phyloP scores from a whole-genome alignment of 2,113 vertebrate species.

The Redunca redunca region DNA sequence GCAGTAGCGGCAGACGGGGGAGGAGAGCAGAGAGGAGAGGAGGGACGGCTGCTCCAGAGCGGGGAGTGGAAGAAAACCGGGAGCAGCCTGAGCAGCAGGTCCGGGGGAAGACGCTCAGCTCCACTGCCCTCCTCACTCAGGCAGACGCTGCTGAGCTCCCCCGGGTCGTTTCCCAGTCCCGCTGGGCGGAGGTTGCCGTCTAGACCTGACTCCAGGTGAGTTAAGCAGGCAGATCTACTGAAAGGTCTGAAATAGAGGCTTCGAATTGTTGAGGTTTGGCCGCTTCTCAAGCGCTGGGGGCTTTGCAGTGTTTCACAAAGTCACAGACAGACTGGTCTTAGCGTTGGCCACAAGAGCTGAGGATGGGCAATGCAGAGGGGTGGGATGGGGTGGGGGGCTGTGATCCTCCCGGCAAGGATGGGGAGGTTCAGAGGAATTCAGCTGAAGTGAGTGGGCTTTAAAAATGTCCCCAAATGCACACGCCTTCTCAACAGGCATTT shows the following conservation, averaged over 20 bases:
- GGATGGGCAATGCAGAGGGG: background rate
- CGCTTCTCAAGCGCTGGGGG: background rate
- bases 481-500: background rate
- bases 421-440: background rate
- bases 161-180: background rate
- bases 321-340: background rate
- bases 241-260: background rate
- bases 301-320: background rate
- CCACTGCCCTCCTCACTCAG: background rate
- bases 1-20: background rate
- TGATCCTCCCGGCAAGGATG: background rate
- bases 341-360: background rate
- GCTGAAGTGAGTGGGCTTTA: background rate
- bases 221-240: background rate
- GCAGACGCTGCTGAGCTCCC: background rate
- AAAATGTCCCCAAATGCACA: background rate
- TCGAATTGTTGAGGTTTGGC: background rate
- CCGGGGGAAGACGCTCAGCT: background rate
- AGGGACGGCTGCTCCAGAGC: background rate
- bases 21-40: background rate
- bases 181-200: background rate
- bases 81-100: constrained; percentile 26
- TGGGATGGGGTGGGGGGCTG: background rate
- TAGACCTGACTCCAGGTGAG: constrained; percentile 61
- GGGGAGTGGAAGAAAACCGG: constrained; percentile 23